A percentile compares a stretch with the other conserved stretches of the same genome.
Evolutionary conservation across 2,797 vertebrate species (phyloP).

Genomic region (Distichodus sexfasciatus): DNA sequence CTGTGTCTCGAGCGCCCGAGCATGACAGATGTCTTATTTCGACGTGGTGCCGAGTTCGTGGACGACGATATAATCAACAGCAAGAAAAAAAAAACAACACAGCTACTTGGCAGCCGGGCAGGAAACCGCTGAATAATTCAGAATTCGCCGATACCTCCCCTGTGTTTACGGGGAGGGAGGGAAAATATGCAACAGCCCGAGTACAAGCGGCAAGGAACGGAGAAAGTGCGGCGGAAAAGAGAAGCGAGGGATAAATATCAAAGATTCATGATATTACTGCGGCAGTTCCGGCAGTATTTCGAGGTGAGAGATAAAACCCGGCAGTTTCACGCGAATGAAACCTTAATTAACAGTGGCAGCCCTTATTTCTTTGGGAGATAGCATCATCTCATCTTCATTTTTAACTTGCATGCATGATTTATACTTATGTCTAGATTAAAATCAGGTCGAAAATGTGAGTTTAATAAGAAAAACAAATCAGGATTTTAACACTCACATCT

Average conservation of each 20-base stretch:
- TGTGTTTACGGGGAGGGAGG: constrained; percentile 5
- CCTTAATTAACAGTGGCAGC: too few species aligned
- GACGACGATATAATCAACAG: constrained; percentile 19
- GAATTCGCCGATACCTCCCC: not conserved
- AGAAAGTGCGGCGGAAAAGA: too few species aligned
- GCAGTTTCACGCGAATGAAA: too few species aligned
- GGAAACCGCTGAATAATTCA: constrained; percentile 40
- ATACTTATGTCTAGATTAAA: too few species aligned
- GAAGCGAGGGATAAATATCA: not conserved
- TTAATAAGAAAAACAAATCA: too few species aligned
- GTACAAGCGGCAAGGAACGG: too few species aligned
- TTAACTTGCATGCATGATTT: too few species aligned
- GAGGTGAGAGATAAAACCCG: not conserved
- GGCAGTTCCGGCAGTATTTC: not conserved
- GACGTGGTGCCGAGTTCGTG: not conserved
- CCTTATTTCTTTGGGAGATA: too few species aligned
- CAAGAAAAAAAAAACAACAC: constrained; percentile 20
- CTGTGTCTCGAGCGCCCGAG: not conserved
- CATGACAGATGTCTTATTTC: not conserved
- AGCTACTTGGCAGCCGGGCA: not conserved
- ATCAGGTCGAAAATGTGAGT: too few species aligned
- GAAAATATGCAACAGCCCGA: not conserved
- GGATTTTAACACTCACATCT: not conserved
- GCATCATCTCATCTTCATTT: too few species aligned
- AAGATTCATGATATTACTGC: not conserved